These are phyloP conservation scores for Malurus alboscapulatus DNA, from an alignment of 2,113 vertebrate genomes.

Conservation along the genomic window DNA sequence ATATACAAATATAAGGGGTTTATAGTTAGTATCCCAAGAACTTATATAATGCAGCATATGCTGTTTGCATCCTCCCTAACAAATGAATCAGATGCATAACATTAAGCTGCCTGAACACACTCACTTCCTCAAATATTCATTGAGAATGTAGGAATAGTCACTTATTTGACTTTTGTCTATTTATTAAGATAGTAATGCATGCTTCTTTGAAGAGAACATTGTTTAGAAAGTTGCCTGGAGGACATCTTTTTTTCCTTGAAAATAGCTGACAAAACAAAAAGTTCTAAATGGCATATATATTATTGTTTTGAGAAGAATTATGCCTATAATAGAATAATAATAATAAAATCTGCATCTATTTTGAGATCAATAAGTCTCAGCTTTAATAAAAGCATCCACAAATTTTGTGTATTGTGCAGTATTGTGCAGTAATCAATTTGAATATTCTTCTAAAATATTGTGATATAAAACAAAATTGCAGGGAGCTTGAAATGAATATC, in stretches of 20 bases:
- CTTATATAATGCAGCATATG: constrained; percentile 18
- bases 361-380: not conserved
- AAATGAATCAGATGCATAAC: not conserved
- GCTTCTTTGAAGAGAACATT: not conserved
- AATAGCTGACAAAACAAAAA: not conserved
- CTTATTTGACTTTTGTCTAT: not conserved
- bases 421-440: not conserved
- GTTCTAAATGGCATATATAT: not conserved
- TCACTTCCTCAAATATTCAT: constrained; percentile 23
- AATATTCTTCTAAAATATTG: not conserved
- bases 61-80: not conserved
- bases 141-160: not conserved
- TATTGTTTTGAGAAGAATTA: not conserved
- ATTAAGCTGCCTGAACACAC: not conserved
- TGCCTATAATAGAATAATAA: not conserved
- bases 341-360: not conserved
- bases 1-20: constrained; percentile 38
- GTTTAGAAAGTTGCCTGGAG: not conserved
- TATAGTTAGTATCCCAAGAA: constrained; percentile 22
- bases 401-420: not conserved
- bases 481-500: not conserved
- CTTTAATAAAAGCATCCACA: not conserved
- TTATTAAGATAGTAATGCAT: not conserved
- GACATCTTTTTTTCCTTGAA: not conserved
- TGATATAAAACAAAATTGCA: not conserved